Evolutionary conservation across 2,888 invertebrate species (phyloP).

Genomic region (Hirtodrosophila confusa): DNA sequence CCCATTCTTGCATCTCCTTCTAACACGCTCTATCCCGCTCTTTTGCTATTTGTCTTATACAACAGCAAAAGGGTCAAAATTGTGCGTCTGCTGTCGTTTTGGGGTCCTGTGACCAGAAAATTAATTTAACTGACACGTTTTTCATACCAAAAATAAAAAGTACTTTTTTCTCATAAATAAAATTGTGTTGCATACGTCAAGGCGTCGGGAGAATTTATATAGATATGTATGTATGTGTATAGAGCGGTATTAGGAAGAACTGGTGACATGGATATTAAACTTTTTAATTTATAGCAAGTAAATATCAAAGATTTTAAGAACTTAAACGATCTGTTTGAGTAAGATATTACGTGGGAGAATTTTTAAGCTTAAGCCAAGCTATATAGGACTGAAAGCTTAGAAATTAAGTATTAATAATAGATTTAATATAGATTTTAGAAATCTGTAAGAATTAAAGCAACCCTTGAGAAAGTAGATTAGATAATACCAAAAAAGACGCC

Average conservation of each 20-base stretch:
- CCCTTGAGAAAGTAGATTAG: too few species aligned
- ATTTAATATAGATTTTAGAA: too few species aligned
- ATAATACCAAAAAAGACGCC: too few species aligned
- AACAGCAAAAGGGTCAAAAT: constrained; percentile 42
- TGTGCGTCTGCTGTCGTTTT: constrained; percentile 38
- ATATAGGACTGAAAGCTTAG: too few species aligned
- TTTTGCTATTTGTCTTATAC: not conserved
- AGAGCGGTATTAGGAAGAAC: not conserved
- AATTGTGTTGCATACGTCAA: constrained; percentile 43
- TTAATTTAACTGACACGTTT: constrained; percentile 74
- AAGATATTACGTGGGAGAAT: too few species aligned
- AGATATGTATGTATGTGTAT: too few species aligned
- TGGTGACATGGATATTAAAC: not conserved
- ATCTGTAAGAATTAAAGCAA: too few species aligned
- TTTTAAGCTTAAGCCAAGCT: too few species aligned
- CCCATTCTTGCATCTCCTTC: not conserved
- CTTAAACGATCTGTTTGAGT: not conserved
- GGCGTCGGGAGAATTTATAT: constrained; percentile 1
- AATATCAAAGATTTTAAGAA: not conserved
- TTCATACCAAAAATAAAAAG: constrained; percentile 50
- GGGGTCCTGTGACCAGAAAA: constrained; percentile 61
- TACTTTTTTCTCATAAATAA: constrained; percentile 40
- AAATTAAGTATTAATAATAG: too few species aligned
- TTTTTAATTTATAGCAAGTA: constrained; percentile 6
- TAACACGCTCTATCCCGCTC: not conserved